Evolutionary conservation across 2,113 vertebrate genomes (phyloP).

Genomic region (western clawed frog (Xenopus tropicalis)): DNA sequence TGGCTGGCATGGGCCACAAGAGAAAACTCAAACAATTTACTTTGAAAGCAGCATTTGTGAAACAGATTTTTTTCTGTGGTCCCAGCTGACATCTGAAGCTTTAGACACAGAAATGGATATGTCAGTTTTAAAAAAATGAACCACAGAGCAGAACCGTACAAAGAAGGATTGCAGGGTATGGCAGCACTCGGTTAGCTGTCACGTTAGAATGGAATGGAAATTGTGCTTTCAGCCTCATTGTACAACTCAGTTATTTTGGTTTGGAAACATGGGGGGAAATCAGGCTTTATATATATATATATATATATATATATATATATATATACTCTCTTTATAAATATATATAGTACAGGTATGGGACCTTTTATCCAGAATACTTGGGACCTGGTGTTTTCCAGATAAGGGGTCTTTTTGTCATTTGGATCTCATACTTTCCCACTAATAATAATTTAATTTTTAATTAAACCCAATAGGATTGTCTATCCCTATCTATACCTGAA

Average conservation of each 20-base stretch:
- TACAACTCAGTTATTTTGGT: not conserved
- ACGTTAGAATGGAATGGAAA: slow-evolving; percentile 25
- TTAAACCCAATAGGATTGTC: too few species aligned
- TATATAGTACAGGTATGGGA: too few species aligned
- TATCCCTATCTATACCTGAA: too few species aligned
- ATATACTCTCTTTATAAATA: too few species aligned
- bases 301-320: too few species aligned
- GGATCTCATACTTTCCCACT: too few species aligned
- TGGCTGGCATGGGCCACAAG: slow-evolving; percentile 25
- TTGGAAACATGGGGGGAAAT: too few species aligned
- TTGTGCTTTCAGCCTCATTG: slow-evolving; percentile 24
- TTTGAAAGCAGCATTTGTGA: slow-evolving; percentile 45
- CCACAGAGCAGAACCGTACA: slow-evolving; percentile 26
- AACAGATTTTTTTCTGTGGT: slow-evolving; percentile 36
- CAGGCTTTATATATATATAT: too few species aligned
- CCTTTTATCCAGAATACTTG: too few species aligned
- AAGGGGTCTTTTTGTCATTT: too few species aligned
- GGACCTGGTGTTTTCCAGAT: too few species aligned
- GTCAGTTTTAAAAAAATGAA: slow-evolving; percentile 38
- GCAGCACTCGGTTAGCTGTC: slow-evolving; percentile 18
- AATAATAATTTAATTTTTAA: too few species aligned
- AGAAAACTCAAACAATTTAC: slow-evolving; percentile 35
- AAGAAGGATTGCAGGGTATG: slow-evolving; percentile 7
- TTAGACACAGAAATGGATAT: slow-evolving; percentile 42
- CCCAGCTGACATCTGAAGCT: slow-evolving; percentile 34